A percentile compares a stretch with the other conserved stretches of the same genome.
Evolutionary conservation across 2,797 vertebrate genomes (phyloP).

Genomic region (Aplochiton taeniatus): DNA sequence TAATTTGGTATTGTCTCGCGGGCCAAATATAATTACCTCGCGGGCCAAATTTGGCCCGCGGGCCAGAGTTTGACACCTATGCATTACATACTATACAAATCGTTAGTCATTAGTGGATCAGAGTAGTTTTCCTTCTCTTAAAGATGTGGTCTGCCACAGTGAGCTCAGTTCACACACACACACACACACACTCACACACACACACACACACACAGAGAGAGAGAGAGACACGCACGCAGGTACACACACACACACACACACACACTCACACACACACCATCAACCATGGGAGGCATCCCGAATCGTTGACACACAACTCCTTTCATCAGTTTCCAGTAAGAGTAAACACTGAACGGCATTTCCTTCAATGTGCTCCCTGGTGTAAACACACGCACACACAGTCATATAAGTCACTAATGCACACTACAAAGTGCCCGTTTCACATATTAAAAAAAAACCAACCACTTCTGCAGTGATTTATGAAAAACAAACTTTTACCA

Average conservation of each 20-base stretch:
- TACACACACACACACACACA: conserved; percentile 16
- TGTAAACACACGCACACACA: conserved; percentile 46
- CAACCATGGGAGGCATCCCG: conserved; percentile 31
- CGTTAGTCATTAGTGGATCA: no score
- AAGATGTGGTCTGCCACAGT: no score
- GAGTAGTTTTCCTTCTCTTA: no score
- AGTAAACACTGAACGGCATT: conserved; percentile 54
- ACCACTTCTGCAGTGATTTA: conserved; percentile 59
- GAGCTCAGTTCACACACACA: no score
- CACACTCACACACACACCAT: conserved; percentile 15
- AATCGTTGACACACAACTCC: conserved; percentile 46
- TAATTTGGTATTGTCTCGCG: no score
- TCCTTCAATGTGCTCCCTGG: conserved; percentile 48
- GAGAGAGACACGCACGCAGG: background rate
- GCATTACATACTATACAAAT: conserved; percentile 12
- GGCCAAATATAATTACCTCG: no score
- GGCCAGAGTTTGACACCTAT: no score
- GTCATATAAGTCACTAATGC: conserved; percentile 61
- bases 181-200: conserved; percentile 14
- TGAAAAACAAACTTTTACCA: conserved; percentile 63
- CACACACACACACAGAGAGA: conserved; percentile 15
- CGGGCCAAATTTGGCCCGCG: no score
- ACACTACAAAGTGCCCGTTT: conserved; percentile 63
- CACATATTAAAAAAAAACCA: conserved; percentile 47
- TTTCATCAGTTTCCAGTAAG: conserved; percentile 69